phyloP scores from a whole-genome alignment of 2,888 invertebrate species.

The Athalia circularis region DNA sequence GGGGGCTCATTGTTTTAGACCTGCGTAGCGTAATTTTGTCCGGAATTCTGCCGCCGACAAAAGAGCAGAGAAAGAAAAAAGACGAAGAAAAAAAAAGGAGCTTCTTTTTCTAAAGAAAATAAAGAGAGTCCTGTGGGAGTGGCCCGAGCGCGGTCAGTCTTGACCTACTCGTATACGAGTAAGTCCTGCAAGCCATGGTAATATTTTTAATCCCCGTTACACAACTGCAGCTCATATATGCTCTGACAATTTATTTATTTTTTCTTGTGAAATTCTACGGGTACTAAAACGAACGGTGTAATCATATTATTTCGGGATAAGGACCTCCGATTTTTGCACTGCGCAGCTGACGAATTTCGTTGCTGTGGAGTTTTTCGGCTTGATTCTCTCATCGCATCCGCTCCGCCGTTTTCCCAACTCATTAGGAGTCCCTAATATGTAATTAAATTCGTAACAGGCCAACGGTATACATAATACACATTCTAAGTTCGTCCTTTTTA shows the following conservation, averaged over 20 bases:
- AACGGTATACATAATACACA: background rate
- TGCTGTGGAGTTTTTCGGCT: slow-evolving; percentile 5
- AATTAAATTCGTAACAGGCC: slow-evolving; percentile 57
- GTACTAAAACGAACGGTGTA: too few species aligned
- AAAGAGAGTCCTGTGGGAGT: slow-evolving; percentile 38
- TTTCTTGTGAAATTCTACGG: too few species aligned
- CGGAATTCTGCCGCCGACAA: slow-evolving; percentile 24
- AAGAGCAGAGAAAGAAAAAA: slow-evolving; percentile 23
- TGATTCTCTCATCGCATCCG: slow-evolving; percentile 9
- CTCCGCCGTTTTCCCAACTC: slow-evolving; percentile 57
- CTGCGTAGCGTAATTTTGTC: background rate
- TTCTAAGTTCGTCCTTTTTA: slow-evolving; percentile 45
- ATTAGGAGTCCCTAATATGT: slow-evolving; percentile 62
- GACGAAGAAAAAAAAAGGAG: slow-evolving; percentile 2
- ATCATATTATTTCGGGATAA: too few species aligned
- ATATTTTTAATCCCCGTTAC: too few species aligned
- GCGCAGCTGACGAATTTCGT: background rate
- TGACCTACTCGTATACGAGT: slow-evolving; percentile 28
- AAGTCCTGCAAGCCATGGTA: too few species aligned
- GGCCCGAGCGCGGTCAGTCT: slow-evolving; percentile 33
- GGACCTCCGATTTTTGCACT: too few species aligned
- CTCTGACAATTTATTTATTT: too few species aligned
- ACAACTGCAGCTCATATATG: too few species aligned
- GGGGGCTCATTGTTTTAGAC: slow-evolving; percentile 36
- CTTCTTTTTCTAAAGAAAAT: slow-evolving; percentile 2